A percentile compares a stretch with the other conserved stretches of the same genome.
These are phyloP conservation scores for Lymantria dispar DNA, from an alignment of 2,888 invertebrate species.

Conservation along the genomic window DNA sequence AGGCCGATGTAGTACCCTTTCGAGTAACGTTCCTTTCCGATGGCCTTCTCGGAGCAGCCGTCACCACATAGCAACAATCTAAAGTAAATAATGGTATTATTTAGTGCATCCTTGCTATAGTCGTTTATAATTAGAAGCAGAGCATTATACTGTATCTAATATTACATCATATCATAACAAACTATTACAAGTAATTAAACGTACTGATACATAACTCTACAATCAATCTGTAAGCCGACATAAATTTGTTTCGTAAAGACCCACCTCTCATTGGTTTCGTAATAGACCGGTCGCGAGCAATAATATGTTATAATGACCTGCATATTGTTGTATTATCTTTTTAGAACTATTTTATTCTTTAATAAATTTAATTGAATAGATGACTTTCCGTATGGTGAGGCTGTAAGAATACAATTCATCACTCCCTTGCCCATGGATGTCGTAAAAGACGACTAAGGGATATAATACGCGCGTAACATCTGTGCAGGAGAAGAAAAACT, in stretches of 20 bases:
- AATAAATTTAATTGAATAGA: background rate
- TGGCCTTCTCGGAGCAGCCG: too few species aligned
- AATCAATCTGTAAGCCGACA: constrained; percentile 9
- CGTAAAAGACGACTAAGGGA: too few species aligned
- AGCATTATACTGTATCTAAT: background rate
- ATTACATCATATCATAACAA: constrained; percentile 6
- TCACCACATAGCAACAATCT: too few species aligned
- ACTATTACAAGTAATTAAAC: background rate
- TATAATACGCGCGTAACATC: too few species aligned
- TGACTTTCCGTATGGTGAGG: too few species aligned
- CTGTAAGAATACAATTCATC: too few species aligned
- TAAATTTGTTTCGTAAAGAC: constrained; percentile 19
- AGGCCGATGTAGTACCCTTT: too few species aligned
- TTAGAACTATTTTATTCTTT: background rate
- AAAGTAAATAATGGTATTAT: background rate
- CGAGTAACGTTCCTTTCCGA: too few species aligned
- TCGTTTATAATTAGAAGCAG: background rate
- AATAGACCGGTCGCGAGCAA: constrained; percentile 23
- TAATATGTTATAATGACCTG: constrained; percentile 6
- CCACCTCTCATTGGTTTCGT: constrained; percentile 27
- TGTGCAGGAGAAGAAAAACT: too few species aligned
- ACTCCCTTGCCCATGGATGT: too few species aligned
- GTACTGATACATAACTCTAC: constrained; percentile 3
- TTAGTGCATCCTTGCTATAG: background rate
- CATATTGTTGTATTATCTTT: background rate